Evolutionary conservation across 2,797 vertebrate genomes (phyloP).

Genomic region (Platyrinchus mystaceus): DNA sequence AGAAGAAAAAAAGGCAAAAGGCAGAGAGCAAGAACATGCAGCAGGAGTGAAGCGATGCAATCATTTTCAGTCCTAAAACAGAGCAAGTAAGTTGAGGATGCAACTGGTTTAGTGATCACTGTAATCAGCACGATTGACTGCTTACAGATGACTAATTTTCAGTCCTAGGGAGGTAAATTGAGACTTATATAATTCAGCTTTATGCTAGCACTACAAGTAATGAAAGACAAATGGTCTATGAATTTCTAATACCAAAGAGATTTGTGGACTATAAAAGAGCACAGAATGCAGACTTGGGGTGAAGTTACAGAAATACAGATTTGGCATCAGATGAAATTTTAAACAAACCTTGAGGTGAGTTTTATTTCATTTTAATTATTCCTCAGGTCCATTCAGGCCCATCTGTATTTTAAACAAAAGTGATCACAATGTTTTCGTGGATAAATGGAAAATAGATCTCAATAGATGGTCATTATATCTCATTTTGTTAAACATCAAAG

Average conservation of each 20-base stretch:
- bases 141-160: conserved; percentile 41
- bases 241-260: neutral
- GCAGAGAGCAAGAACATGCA: rapidly evolving
- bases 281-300: neutral
- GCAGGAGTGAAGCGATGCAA: neutral
- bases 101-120: neutral
- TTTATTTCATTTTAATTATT: conserved; percentile 17
- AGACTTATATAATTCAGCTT: neutral
- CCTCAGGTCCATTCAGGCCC: neutral
- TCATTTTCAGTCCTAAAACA: neutral
- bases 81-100: neutral
- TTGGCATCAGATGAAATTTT: neutral
- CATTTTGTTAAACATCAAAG: conserved; percentile 19
- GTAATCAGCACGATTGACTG: conserved; percentile 29
- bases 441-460: conserved; percentile 6
- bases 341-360: neutral
- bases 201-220: neutral
- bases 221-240: conserved; percentile 11
- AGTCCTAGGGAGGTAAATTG: conserved; percentile 11
- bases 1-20: neutral
- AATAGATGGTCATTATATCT: conserved; percentile 21
- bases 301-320: neutral
- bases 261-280: neutral
- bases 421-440: neutral
- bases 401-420: conserved; percentile 26